Base-by-base conservation (phyloP, 2,797 vertebrate species). In the Pelobates cultripes region DNA sequence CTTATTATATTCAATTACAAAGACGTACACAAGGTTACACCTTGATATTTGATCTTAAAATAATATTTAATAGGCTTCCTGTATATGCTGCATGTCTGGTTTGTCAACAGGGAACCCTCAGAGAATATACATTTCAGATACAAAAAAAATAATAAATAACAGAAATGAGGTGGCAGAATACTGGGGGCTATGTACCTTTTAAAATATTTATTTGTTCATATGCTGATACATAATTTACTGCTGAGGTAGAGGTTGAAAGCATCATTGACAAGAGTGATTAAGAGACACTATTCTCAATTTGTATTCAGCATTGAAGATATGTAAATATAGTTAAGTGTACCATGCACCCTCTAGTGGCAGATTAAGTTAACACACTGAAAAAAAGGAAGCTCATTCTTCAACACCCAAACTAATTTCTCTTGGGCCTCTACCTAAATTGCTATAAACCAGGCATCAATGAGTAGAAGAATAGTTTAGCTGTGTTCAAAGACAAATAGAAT, bases 191-290 rank as follows among this genome's bases (percentile, higher is more conserved):
- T 40, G 43, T 42, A 1, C n/a, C 43, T 43, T 75, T 85, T 86
- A 82, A 87, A 86, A 83, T 87, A 86, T 87, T 88, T 70, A 86
- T 74, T 1, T 76, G 81, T 79, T 77, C 75, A 79, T 85, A 70
- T 43, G 17, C 73, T 77, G 57, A 42, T 87, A 51, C 78, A 84
- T 86, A 84, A 85, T 88, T 84, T 72, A 87, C 8, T 43, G 0
- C n/a, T 3, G 69, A 70, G 45, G 17, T 17, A 63, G 42, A 42
- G 40, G 61, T 75, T 84, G 83, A 47, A 74, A 67, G 53, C 9
- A 51, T 73, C 9, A 4, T 0, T 68, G 66, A 43, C 0, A 5
- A 4, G 51, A 77, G 8, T 77, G 64, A 77, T 28, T 43, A 43
- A 43, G 43, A 82, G 42, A 9, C 68, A 28, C 43, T 61, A 43